Evolutionary conservation across 2,113 vertebrate genomes (phyloP), one percentile per base, ranked within the genome.

Genomic region (Rhinopomastus cyanomelas): DNA sequence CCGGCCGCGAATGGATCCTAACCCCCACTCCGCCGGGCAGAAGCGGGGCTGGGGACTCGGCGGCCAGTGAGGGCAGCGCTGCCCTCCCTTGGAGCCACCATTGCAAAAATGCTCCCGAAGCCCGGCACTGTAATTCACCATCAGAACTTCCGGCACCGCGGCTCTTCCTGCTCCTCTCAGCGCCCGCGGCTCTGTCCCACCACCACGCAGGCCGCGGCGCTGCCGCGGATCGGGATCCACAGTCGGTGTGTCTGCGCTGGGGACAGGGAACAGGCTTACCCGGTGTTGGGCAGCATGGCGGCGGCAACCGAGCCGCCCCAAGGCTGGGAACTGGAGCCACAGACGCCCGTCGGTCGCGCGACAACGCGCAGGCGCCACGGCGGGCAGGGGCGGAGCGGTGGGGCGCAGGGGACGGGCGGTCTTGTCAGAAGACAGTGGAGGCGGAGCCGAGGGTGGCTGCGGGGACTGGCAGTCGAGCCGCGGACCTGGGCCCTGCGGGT

Each of bases 51-150:
- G 30, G 56, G 56, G 20, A 21, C n/a, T 27, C 19, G 20, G 9
- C 22, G 9, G 49, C 8, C 29, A 26, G 8, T 39, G 27, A 27
- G 11, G 26, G 37, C 37, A 65, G 39, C 29, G 9, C 39, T 46
- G 12, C 62, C 34, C 18, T 5, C 12, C 2, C 3, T 8, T 6
- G 44, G 55, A 14, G 11, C 61, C 32, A 3, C 34, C 53, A 6
- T 13, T 7, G 9, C 27, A 3, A 27, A 3, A 5, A 21, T 21
- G 1, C 1, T 22, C 44, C 2, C 12, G 5, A 4, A 44, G 17
- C 6, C 27, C 44, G 4, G 11, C 3, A 5, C 2, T 6, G 1
- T 2, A 21, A 2, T 4, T 13, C 16, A 3, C 39, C 36, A 14
- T 6, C 51, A 18, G 29, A 42, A 42, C 39, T 42, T 42, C 39